Conservation (phyloP, 1,140 invertebrate genomes). For the Bactericera cockerelli region DNA sequence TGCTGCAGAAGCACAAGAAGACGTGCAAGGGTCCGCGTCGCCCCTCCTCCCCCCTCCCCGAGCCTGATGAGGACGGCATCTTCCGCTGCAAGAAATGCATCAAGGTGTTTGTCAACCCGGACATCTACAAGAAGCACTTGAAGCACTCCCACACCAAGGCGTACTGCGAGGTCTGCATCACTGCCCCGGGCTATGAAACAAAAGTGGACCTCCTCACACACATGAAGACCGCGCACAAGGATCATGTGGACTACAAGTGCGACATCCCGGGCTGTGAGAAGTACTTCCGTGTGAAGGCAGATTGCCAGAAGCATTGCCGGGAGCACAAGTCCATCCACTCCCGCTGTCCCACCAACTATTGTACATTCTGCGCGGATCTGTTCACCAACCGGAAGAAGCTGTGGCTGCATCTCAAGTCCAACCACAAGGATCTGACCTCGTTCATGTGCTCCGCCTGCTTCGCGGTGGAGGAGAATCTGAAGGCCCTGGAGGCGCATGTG, state of each 20-base stretch:
- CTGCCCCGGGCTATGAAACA: slow-evolving; percentile 33
- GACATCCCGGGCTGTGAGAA: slow-evolving; percentile 34
- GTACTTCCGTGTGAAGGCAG: slow-evolving; percentile 37
- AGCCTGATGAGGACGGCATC: slow-evolving; percentile 16
- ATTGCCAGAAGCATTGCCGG: slow-evolving; percentile 35
- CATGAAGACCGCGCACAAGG: slow-evolving; percentile 38
- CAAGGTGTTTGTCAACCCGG: slow-evolving; percentile 17
- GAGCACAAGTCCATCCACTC: slow-evolving; percentile 32
- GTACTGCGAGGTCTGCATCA: slow-evolving; percentile 19
- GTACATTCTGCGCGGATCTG: slow-evolving; percentile 42
- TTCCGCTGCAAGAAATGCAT: slow-evolving; percentile 20
- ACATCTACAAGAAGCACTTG: slow-evolving; percentile 17
- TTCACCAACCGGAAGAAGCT: slow-evolving; percentile 40
- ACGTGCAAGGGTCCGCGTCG: slow-evolving; percentile 22
- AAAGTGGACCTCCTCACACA: slow-evolving; percentile 43
- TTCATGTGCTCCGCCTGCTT: slow-evolving; percentile 41
- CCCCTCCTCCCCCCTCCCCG: slow-evolving; percentile 5
- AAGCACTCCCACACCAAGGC: slow-evolving; percentile 14
- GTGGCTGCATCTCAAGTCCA: slow-evolving; percentile 40
- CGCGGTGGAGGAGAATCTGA: slow-evolving; percentile 37
- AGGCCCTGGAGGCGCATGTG: slow-evolving; percentile 39
- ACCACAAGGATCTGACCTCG: slow-evolving; percentile 27
- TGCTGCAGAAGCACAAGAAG: slow-evolving; percentile 23
- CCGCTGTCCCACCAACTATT: slow-evolving; percentile 33
- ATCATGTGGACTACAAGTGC: slow-evolving; percentile 36